Conservation (phyloP, 2,113 vertebrate species). For the Anthoscopus minutus region DNA sequence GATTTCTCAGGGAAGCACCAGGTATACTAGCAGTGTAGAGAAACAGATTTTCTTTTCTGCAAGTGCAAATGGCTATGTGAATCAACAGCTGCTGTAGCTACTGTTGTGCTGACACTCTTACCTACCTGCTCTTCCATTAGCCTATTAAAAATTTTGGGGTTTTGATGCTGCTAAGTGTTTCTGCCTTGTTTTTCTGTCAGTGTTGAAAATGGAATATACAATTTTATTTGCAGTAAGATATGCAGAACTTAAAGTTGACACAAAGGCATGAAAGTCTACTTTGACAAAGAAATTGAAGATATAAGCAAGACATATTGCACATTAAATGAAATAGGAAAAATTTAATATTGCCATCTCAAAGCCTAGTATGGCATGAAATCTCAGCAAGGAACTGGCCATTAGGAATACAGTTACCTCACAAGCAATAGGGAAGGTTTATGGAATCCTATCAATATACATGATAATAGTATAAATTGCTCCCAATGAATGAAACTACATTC, state of each 20-base stretch:
- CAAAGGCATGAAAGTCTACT: neutral
- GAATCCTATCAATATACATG: neutral
- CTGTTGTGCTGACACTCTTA: neutral
- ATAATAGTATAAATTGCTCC: neutral
- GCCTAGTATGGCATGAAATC: neutral
- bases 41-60: neutral
- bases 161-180: neutral
- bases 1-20: neutral
- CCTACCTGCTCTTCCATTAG: neutral
- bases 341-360: neutral
- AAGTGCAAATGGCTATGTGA: neutral
- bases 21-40: neutral
- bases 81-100: neutral
- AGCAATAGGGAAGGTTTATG: neutral
- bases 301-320: neutral
- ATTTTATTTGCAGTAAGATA: neutral
- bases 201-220: neutral
- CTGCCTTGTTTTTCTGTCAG: neutral
- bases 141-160: neutral
- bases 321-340: neutral
- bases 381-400: neutral
- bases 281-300: neutral
- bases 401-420: neutral
- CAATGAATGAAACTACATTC: neutral
- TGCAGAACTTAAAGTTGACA: neutral